These are phyloP conservation scores for Syngnathus acus DNA, from an alignment of 2,797 vertebrate species.

Conservation along the genomic window DNA sequence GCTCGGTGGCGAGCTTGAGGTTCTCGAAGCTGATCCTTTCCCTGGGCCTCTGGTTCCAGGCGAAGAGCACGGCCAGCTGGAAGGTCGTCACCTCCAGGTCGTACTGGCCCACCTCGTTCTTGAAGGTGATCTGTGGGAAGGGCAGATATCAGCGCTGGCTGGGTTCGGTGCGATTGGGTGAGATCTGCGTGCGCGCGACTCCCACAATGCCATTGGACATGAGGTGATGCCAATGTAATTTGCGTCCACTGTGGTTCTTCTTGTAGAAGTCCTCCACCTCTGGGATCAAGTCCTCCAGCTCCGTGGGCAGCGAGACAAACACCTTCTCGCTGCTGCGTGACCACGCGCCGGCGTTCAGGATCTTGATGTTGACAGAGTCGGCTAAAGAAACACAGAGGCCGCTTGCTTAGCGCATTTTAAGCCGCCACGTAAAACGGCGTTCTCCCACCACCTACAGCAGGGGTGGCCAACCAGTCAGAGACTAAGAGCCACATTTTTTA, in stretches of 20 bases:
- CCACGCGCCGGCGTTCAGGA: conserved; percentile 96
- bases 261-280: conserved; percentile 99
- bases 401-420: neutral
- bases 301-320: conserved; percentile 93
- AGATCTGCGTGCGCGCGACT: conserved; percentile 4
- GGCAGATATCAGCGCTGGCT: too few species aligned
- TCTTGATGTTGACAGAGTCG: conserved; percentile 98
- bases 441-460: too few species aligned
- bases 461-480: too few species aligned
- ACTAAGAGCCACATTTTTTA: too few species aligned
- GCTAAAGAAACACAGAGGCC: conserved; percentile 57
- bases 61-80: conserved; percentile 94
- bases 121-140: conserved; percentile 87
- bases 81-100: conserved; percentile 98
- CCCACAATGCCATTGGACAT: conserved; percentile 99
- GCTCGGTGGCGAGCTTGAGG: conserved; percentile 92
- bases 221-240: conserved; percentile 98
- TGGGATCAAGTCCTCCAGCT: conserved; percentile 94
- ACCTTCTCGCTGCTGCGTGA: conserved; percentile 97
- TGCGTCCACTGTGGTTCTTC: conserved; percentile 97
- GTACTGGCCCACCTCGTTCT: conserved; percentile 96
- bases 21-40: conserved; percentile 99
- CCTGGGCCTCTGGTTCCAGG: conserved; percentile 97
- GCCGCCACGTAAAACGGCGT: too few species aligned
- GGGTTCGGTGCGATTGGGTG: too few species aligned